Percentiles rank a stretch among this genome's conserved stretches.
These are phyloP conservation scores for Temnothorax rugatulus DNA, from an alignment of 2,888 invertebrate genomes.

Conservation along the genomic window DNA sequence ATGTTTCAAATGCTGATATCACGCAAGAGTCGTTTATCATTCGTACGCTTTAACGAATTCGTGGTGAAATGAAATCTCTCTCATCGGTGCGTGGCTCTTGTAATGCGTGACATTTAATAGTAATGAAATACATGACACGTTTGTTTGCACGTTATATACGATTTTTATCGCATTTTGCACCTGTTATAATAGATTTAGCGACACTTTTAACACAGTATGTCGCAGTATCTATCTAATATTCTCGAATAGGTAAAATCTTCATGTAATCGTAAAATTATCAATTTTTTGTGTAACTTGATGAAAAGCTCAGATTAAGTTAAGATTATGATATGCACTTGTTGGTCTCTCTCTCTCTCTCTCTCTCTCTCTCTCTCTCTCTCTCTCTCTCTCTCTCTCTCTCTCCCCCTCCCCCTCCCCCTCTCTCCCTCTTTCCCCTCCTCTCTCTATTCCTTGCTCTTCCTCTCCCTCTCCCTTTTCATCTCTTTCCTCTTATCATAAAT, in stretches of 20 bases:
- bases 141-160: background rate
- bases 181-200: background rate
- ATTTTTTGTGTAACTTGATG: background rate
- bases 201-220: background rate
- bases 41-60: slow-evolving; percentile 31
- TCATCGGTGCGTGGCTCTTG: slow-evolving; percentile 16
- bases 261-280: background rate
- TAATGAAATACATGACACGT: slow-evolving; percentile 27
- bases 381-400: background rate
- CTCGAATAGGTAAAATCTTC: background rate
- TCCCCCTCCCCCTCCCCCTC: background rate
- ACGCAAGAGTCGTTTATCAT: slow-evolving; percentile 41
- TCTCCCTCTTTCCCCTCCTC: no score
- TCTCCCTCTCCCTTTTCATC: background rate
- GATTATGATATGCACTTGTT: background rate
- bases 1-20: slow-evolving; percentile 24
- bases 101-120: slow-evolving; percentile 42
- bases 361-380: no score
- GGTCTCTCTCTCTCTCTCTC: background rate
- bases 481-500: background rate
- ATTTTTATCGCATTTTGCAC: slow-evolving; percentile 24
- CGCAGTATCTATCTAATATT: slow-evolving; percentile 7
- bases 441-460: background rate
- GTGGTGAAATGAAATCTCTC: slow-evolving; percentile 28
- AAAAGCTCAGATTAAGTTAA: background rate